These are phyloP conservation scores for Coelopa frigida DNA, from an alignment of 1,140 invertebrate species.

Conservation along the genomic window DNA sequence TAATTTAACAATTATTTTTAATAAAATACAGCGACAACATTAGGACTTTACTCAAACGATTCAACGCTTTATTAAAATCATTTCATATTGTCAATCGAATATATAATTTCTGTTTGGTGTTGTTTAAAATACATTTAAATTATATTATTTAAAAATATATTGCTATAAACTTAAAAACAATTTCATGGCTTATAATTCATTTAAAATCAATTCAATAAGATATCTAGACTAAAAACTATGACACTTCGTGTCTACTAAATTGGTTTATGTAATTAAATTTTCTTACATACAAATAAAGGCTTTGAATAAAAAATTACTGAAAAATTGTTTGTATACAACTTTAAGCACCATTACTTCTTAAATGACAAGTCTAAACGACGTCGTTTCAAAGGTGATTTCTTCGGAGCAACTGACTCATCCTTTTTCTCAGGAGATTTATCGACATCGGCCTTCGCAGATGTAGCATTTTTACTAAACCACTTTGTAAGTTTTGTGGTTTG, in stretches of 20 bases:
- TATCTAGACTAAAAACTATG: background rate
- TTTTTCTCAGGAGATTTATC: conserved; percentile 16
- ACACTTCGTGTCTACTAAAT: conserved; percentile 1
- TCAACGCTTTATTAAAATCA: too few species aligned
- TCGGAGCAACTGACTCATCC: background rate
- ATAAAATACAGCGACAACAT: conserved; percentile 15
- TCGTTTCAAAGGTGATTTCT: conserved; percentile 9
- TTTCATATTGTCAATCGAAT: too few species aligned
- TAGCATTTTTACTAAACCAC: conserved; percentile 27
- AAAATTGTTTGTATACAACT: too few species aligned
- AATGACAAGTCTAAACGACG: conserved; percentile 12
- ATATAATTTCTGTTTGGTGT: too few species aligned
- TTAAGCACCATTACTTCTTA: background rate
- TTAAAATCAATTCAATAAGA: background rate
- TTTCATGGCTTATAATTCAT: background rate
- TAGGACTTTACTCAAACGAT: background rate
- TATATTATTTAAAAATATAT: background rate
- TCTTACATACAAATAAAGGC: too few species aligned
- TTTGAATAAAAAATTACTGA: conserved; percentile 5
- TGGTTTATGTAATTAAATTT: conserved; percentile 2
- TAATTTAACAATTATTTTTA: conserved; percentile 52
- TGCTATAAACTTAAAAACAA: background rate
- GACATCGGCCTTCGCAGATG: conserved; percentile 3
- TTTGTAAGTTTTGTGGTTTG: conserved; percentile 38
- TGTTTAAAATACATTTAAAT: background rate